Base-by-base conservation (phyloP, 2,797 vertebrate species). In the Helostoma temminkii region DNA sequence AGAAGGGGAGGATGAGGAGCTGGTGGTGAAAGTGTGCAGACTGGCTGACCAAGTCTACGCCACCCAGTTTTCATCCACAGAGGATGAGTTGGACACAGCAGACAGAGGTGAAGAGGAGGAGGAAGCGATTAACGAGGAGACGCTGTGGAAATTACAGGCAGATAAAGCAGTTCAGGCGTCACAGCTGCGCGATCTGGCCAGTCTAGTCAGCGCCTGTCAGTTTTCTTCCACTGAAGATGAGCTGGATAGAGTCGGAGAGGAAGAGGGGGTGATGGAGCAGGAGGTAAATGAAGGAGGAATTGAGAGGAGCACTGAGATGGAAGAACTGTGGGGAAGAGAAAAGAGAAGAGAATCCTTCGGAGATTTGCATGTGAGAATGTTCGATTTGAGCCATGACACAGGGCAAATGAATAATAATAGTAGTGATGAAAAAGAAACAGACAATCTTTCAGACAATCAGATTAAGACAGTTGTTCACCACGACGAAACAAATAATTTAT, bases 181-280 rank as follows among this genome's bases (percentile, higher is more conserved):
- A 48, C 83, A 73, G 21, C 66, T 90, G 22, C 43, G 74, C 0
- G 66, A 88, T 39, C 52, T 92, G 72, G 81, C 83, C 67, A 74
- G 88, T 69, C 58, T 92, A 1, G 85, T 92, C 21, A 81, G 83
- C 4, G 66, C 82, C 36, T 85, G 81, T 15, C 89, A 86, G 78
- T 90, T 89, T 67, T 90, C 86, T 4, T 91, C 90, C 66, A 83
- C 88, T 0, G 90, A 93, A 32, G 88, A 91, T 28, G 80, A 91
- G 69, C 75, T 89, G 64, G 86, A 91, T 3, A 48, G 69, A 73
- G 61, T 57, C 0, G 86, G 66, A 62, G 70, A 66, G 28, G 30
- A 68, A 0, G 76, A 74, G 34, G 55, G 18, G 11, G 62, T 62
- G 39, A 16, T 6, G 15, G 47, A 71, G 43, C 18, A 30, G 26